Base-by-base conservation (phyloP, 2,113 vertebrate genomes). In the Grus americana region DNA sequence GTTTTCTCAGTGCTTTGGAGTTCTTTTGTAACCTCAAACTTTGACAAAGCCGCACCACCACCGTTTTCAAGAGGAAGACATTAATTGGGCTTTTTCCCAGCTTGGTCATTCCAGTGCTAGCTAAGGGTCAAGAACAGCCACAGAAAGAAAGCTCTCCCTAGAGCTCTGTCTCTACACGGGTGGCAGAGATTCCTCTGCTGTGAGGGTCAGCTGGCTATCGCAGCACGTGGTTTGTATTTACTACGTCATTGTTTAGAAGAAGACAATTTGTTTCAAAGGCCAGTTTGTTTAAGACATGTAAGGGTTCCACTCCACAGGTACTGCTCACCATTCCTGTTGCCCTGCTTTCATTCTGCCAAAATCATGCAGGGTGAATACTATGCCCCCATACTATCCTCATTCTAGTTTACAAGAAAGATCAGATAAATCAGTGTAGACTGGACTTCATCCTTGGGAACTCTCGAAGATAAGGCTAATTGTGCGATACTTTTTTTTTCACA, bases 381-480 rank as follows among this genome's bases (percentile, higher is more conserved):
- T 87, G 47, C 27, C 49, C 16, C 29, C 11, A 58, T 6, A 2
- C 19, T 74, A 12, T 90, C 44, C 65, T 72, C 78, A 24, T 54
- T 85, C 76, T 72, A 70, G 38, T 58, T 94, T 67, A 67, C 67
- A 85, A 40, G 73, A 81, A 90, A 79, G 78, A 95, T 95, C 91
- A 91, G 86, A 93, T 95, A 96, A 93, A 84, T 91, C 90, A 94
- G 52, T 32, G 42, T 49, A 94, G 74, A 83, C 83, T 75, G 81
- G 82, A 79, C 70, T 81, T 94, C 73, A 88, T 96, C 91, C 89
- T 75, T 90, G 72, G 74, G 68, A 95, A 68, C 44, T 81, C 78
- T 94, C 80, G 91, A 90, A 96, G 92, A 96, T 97, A 96, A 97
- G 73, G 63, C 36, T 93, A 96, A 95, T 92, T 95, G 87, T 67